A percentile compares a stretch with the other conserved stretches of the same genome.
These are phyloP conservation scores for Chironex yamaguchii DNA, from an alignment of 30 jellyfish, hydroid and myxozoan genomes.

Conservation along the genomic window DNA sequence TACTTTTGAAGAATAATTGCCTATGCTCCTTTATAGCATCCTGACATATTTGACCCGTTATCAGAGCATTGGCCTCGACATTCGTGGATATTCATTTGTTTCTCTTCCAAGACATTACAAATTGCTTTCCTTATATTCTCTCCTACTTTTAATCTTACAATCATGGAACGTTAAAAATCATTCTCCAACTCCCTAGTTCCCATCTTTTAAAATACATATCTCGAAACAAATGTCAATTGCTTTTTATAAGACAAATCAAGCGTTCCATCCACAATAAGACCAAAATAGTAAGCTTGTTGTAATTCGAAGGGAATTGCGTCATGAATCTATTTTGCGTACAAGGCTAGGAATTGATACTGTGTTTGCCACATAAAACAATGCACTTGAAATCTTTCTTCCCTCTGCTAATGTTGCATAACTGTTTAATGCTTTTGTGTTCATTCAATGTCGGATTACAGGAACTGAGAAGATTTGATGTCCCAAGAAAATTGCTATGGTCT, in stretches of 20 bases:
- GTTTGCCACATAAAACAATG: slow-evolving; percentile 3
- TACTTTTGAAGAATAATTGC: neutral
- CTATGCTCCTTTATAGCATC: neutral
- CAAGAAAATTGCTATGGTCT: too few relatives aligned
- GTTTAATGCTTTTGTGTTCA: too few relatives aligned
- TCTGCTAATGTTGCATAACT: too few relatives aligned
- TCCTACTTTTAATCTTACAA: neutral
- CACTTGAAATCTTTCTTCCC: too few relatives aligned
- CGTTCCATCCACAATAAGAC: neutral
- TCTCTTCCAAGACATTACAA: neutral
- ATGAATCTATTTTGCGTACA: neutral
- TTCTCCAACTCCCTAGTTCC: neutral
- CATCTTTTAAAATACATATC: neutral
- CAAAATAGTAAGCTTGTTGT: neutral
- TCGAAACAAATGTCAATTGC: neutral
- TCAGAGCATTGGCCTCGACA: neutral
- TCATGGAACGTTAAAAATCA: neutral
- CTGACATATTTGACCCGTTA: slow-evolving; percentile 6
- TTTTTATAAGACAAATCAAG: neutral
- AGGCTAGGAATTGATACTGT: neutral
- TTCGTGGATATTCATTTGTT: neutral
- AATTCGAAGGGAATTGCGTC: too few relatives aligned
- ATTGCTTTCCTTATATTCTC: neutral
- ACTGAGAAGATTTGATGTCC: too few relatives aligned
- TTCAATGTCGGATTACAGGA: too few relatives aligned